Base-by-base conservation (phyloP, 2,888 invertebrate species). In the Prenolepis imparis region DNA sequence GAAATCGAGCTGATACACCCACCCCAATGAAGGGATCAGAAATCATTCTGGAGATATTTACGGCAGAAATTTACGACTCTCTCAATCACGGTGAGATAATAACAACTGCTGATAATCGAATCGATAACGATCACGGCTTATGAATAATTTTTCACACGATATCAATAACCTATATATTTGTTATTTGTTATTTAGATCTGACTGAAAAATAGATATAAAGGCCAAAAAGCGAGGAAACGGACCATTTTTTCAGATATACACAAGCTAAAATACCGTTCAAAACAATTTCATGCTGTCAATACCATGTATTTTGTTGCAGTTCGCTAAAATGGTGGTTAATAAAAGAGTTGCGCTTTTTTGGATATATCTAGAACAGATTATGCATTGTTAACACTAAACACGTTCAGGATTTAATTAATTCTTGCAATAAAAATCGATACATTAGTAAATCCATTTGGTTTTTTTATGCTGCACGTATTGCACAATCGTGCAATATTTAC, bases 21-120 rank as follows among this genome's bases (percentile, higher is more conserved):
- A 41, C 15, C 11, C 48, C 39, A n/a, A 24, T 41, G 66, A 82
- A 66, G 52, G 59, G 64, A 74, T 9, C 52, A 72, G 73, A 57
- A 68, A 72, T 73, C 64, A 63, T 81, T 77, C 18, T n/a, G 28
- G 28, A 48, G 28, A 70, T 78, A 78, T 80, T 78, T 78, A 68
- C 78, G 32, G 18, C 41, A 59, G 32, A 21, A 78, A 80, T 80
- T 78, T 80, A 80, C 28, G 72, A 44, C 12, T 70, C 44, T 59
- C 41, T 70, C 48, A n/a, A 52, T 78, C 70, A 5, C 5, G 36
- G 24, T 36, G 72, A 72, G 78, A 80, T 80, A 80, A 61, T 59
- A 78, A 78, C 18, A 28, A 41, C 44, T 21, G 36, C 15, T 36
- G 44, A 80, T 72, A 80, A 80, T 70, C 72, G 36, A 44, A 72